Base-by-base conservation (phyloP, 35 echinoderm and acorn worm species). In the Ophiothrix spiculata region DNA sequence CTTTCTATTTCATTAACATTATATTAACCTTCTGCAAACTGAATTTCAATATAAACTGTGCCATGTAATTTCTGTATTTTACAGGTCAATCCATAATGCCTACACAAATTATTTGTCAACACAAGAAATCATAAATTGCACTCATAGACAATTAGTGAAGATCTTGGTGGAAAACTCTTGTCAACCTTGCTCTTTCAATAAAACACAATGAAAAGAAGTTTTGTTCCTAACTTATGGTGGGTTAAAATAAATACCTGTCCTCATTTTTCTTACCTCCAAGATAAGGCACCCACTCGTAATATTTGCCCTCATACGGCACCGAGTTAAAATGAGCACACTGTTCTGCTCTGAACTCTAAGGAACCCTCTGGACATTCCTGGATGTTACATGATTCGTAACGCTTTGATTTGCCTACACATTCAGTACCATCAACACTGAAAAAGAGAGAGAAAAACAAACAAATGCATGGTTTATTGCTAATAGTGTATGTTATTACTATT, bases 341-440 rank as follows among this genome's bases (percentile, higher is more conserved):
- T 37, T 91, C 95, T 31, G 83, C 45, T 37, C 95, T 56, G 77
- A 98, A 98, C 81, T 98, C 95, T 31, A 80, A 32, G 11, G 91
- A 86, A n/a, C 95, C 95, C 31, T 93, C 95, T 21, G 95, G 95
- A 86, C 95, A 98, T 37, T 98, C 95, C 81, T 98, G 95, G 42
- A 98, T 98, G 80, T 98, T 93, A 63, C 95, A 98, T 15, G 95
- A 98, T 11, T 76, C 39, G 45, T 93, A 98, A 34, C 85, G 85
- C 49, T 76, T 87, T 33, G 75, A 39, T 16, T 69, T 41, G 13
- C 95, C 95, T 31, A 90, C 81, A 93, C 95, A 98, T 17, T 35
- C 75, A 19, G 75, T 78, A 11, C 34, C 33, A 78, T 37, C 76
- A 35, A 78, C 13, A 36, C 76, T 37, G 38, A 12, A 37, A 78